Evolutionary conservation across 2,113 vertebrate genomes (phyloP).

Genomic region (Enhydra lutris): DNA sequence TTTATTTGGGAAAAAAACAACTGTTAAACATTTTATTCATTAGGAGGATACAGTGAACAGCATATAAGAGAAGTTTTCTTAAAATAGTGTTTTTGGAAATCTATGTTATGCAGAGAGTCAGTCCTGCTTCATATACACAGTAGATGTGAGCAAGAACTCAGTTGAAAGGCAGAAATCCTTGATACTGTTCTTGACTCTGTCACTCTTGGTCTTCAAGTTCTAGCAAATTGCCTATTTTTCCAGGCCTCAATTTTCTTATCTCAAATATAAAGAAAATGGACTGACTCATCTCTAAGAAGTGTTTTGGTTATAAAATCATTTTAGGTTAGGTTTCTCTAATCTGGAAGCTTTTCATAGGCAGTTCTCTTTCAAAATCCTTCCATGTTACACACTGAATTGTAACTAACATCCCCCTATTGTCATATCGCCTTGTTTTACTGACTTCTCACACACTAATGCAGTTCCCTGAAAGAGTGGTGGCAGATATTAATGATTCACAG

Average conservation of each 20-base stretch:
- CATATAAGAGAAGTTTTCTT: not conserved
- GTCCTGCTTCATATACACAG: not conserved
- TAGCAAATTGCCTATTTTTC: not conserved
- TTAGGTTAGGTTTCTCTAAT: not conserved
- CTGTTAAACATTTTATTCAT: not conserved
- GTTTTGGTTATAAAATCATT: not conserved
- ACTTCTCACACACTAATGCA: conserved; percentile 37
- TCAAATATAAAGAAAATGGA: not conserved
- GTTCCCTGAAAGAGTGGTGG: conserved; percentile 47
- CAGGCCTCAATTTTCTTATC: not conserved
- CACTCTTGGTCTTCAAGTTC: not conserved
- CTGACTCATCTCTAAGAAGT: not conserved
- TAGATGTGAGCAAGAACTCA: not conserved
- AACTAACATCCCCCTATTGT: not conserved
- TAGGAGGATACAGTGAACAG: not conserved
- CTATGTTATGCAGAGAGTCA: not conserved
- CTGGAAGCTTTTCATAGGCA: not conserved
- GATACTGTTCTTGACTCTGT: not conserved
- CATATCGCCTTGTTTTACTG: conserved; percentile 34
- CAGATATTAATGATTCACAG: not conserved
- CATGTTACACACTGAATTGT: not conserved
- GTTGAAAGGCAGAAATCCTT: not conserved
- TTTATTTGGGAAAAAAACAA: not conserved
- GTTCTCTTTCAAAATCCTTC: not conserved
- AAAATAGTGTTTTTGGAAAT: not conserved